These are phyloP conservation scores for Leptopilina boulardi DNA, from an alignment of 1,140 invertebrate species.

Conservation along the genomic window DNA sequence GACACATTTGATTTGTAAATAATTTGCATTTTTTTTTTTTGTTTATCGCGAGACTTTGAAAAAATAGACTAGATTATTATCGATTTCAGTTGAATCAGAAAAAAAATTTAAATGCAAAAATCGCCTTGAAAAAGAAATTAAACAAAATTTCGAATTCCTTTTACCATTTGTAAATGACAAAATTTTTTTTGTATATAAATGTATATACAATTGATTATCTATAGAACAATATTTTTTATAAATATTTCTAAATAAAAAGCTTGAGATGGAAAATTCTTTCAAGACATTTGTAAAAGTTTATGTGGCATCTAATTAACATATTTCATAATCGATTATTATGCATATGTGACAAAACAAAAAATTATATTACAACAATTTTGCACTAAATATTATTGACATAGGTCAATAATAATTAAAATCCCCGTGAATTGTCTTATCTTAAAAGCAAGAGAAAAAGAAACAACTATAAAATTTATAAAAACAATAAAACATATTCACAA, in stretches of 20 bases:
- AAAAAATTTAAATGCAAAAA: background rate
- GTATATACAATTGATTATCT: conserved; percentile 20
- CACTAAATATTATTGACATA: background rate
- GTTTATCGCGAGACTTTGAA: background rate
- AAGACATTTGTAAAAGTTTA: background rate
- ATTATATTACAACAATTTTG: conserved; percentile 21
- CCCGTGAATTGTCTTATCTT: background rate
- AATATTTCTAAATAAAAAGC: background rate
- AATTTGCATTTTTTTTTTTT: background rate
- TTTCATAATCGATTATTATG: background rate
- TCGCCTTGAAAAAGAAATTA: background rate
- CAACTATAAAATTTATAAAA: background rate
- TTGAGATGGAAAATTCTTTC: background rate
- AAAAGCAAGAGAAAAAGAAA: conserved; percentile 7
- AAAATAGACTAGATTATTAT: background rate
- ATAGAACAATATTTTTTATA: background rate
- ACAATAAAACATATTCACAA: background rate
- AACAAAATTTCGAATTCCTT: background rate
- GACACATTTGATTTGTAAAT: background rate
- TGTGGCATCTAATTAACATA: background rate
- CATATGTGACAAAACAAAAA: background rate
- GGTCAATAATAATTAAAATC: background rate
- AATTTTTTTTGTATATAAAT: background rate
- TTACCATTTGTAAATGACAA: background rate
- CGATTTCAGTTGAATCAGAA: background rate